Base-by-base conservation (phyloP, 30 jellyfish, hydroid and myxozoan species). In the Aurelia coerulea region DNA sequence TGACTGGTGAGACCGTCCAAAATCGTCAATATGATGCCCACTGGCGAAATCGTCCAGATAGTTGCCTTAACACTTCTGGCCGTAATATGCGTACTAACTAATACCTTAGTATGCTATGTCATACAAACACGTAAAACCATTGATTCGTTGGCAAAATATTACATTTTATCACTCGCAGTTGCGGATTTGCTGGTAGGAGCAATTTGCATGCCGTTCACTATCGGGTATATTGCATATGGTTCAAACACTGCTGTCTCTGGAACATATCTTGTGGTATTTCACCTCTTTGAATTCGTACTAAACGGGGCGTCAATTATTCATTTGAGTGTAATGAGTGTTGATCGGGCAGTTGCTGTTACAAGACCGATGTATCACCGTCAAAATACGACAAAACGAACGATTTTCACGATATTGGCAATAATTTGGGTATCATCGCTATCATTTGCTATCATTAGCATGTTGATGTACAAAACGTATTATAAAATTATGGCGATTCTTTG, bases 171-270 rank as follows among this genome's bases (percentile, higher is more conserved):
- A 60, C 35, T 13, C 12, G 37, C 70, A 60, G 35, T 13, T 60
- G 70, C 70, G 8, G 70, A 60, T 11, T 17, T 60, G 10, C 35
- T 60, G 70, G 70, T 60, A 10, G 70, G 70, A 60, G 70, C 70
- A 5, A 60, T 23, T 5, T 60, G 70, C 35, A 23, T 60, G 10
- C 70, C 70, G 35, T 60, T 17, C 70, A 1, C 70, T 17, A 23
- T 23, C 31, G 13, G 70, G 70, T 60, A 4, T 2, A n/a, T 60
- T 10, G 70, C 35, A 60, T 60, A 17, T 60, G 35, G 35, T 11
- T 60, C 13, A 3, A 60, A 10, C 13, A 13, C 2, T 60, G 35
- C 10, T 13, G 5, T 0, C 5, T 23, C 10, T 17, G 35, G 70
- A 23, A 3, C 31, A 60, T 11, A 3, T 60, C 11, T 23, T 6